Conservation (phyloP, 2,888 invertebrate genomes). For the Melieria crassipennis region DNA sequence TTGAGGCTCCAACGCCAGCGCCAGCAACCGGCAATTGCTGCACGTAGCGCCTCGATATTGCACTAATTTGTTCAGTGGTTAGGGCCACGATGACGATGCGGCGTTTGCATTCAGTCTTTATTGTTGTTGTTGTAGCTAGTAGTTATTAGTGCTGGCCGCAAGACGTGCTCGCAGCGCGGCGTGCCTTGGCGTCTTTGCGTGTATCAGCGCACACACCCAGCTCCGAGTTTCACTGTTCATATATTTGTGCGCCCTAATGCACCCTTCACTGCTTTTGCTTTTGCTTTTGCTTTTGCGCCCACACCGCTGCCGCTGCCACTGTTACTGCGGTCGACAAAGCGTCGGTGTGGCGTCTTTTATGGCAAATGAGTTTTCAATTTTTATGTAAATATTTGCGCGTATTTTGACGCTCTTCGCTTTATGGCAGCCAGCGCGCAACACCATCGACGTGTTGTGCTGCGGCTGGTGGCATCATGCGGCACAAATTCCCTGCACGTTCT, state of each 20-base stretch:
- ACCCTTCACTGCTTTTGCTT: not conserved
- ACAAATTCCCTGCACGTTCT: not conserved
- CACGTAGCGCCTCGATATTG: conserved; percentile 8
- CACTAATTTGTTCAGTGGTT: conserved; percentile 19
- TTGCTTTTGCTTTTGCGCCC: not conserved
- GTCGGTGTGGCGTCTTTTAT: conserved; percentile 21
- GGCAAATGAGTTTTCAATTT: conserved; percentile 33
- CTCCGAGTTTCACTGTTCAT: not conserved
- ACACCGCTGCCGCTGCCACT: conserved; percentile 4
- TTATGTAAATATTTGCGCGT: conserved; percentile 31
- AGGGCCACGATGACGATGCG: not conserved
- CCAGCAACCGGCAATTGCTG: conserved; percentile 1
- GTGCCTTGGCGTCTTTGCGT: no score
- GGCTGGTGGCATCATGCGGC: not conserved
- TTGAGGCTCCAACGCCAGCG: no score
- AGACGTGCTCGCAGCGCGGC: no score
- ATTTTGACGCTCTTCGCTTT: conserved; percentile 8
- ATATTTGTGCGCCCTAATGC: not conserved
- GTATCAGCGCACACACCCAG: not conserved
- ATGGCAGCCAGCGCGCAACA: not conserved
- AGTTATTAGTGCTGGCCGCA: not conserved
- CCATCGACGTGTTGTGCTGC: not conserved
- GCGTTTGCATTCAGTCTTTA: not conserved
- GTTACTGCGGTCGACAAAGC: not conserved
- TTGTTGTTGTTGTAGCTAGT: conserved; percentile 11